Conservation (phyloP, 2,797 vertebrate genomes). For the Tamandua tetradactyla region DNA sequence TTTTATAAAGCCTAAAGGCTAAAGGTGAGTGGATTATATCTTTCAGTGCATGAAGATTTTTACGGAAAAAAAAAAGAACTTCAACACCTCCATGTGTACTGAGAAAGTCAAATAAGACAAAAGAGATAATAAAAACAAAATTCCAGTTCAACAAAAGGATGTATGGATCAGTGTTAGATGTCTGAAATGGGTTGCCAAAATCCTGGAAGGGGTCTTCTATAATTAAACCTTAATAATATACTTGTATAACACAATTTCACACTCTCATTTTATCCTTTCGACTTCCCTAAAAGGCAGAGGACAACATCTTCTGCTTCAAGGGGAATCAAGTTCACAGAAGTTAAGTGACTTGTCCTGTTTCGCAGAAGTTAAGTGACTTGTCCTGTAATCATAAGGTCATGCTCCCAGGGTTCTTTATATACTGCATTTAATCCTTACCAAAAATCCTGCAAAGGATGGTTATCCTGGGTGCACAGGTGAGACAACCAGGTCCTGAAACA, state of each 20-base stretch:
- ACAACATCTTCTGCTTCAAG: neutral
- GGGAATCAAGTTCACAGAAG: neutral
- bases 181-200: neutral
- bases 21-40: neutral
- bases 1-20: neutral
- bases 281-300: neutral
- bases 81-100: neutral
- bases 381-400: neutral
- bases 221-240: neutral
- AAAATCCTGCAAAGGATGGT: neutral
- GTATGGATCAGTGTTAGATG: neutral
- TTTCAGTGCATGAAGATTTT: neutral
- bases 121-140: neutral
- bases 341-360: neutral
- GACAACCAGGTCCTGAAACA: neutral
- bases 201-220: neutral
- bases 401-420: neutral
- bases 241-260: neutral
- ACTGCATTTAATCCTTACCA: accelerated
- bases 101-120: neutral
- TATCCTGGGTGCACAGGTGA: neutral
- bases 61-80: neutral
- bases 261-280: neutral
- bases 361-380: neutral
- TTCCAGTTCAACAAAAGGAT: neutral